phyloP scores from a whole-genome alignment of 2,797 vertebrate species.

The Psittacula echo region DNA sequence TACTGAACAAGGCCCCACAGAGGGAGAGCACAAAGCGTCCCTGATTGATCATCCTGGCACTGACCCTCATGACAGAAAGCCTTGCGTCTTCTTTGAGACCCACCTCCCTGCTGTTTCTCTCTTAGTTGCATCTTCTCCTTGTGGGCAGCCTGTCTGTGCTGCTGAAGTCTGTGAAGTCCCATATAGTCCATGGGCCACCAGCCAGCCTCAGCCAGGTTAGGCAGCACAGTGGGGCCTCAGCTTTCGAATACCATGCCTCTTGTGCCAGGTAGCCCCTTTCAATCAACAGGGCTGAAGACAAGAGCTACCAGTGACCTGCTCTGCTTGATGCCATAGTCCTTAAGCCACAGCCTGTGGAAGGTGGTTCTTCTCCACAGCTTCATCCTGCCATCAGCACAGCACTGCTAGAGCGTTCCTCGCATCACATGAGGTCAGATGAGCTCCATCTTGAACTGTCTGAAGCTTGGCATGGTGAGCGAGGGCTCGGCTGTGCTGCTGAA shows the following conservation, averaged over 20 bases:
- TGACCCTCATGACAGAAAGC: neutral
- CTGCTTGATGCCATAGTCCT: neutral
- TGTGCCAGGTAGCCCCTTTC: neutral
- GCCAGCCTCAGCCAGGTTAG: neutral
- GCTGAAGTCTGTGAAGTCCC: neutral
- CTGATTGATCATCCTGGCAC: neutral
- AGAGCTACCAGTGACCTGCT: neutral
- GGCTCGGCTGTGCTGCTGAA: slow-evolving; percentile 37
- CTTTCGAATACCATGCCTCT: neutral
- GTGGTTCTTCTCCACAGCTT: neutral
- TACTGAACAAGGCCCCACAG: neutral
- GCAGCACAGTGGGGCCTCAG: neutral
- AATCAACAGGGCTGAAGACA: neutral
- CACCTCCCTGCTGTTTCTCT: neutral
- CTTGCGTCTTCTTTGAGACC: neutral
- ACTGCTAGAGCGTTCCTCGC: accelerated
- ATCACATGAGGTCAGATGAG: slow-evolving; percentile 53
- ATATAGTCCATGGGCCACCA: neutral
- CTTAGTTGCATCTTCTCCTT: neutral
- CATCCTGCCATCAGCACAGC: neutral
- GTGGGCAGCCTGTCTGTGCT: neutral
- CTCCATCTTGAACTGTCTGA: slow-evolving; percentile 88
- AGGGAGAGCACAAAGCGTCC: neutral
- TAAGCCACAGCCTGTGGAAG: neutral
- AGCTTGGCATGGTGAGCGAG: slow-evolving; percentile 44